Evolutionary conservation across 2,113 vertebrate genomes (phyloP), one percentile per base, ranked within the genome.

Genomic region (Vombatus ursinus): DNA sequence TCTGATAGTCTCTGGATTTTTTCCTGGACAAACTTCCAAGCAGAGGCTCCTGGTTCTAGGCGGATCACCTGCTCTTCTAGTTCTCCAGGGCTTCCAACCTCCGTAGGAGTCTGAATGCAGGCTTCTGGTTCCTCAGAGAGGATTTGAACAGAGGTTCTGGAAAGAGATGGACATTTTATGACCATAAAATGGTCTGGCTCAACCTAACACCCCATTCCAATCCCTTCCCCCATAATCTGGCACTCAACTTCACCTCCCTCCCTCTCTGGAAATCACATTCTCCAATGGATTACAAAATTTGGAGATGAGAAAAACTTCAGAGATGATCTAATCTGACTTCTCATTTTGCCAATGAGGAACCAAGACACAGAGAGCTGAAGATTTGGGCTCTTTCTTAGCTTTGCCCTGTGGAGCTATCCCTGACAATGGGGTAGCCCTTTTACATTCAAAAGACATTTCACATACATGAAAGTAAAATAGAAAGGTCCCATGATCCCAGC

Each of bases 1-100:
- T 52, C 22, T 0, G 91, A 95, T 44, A 97, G 89, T 5, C 95
- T 90, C 68, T 28, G 19, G 51, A 96, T 94, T 93, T 90, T 97
- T 93, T 28, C 52, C 91, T 93, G 92, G 52, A 92, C 52, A 48
- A 93, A 12, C 9, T 97, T 50, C 89, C 16, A 5, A n/a, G 52
- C 14, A 25, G 93, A 92, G 24, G 44, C 91, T 50, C 84, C 96
- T 12, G 93, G 50, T 25, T 49, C 24, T 93, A 96, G 47, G 22
- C 12, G 0, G 4, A 91, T 96, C 91, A 95, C 47, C 16, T 95
- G 93, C 31, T 91, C 31, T 28, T 0, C 7, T 22, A 49, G 23
- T 89, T 92, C 16, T n/a, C 26, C 31, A 1, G 31, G 5, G 6
- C 9, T 89, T 61, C 25, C 14, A 50, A 19, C 2, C 89, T 44